Evolutionary conservation across 2,113 vertebrate species (phyloP).

Genomic region (Ornithorhynchus anatinus): DNA sequence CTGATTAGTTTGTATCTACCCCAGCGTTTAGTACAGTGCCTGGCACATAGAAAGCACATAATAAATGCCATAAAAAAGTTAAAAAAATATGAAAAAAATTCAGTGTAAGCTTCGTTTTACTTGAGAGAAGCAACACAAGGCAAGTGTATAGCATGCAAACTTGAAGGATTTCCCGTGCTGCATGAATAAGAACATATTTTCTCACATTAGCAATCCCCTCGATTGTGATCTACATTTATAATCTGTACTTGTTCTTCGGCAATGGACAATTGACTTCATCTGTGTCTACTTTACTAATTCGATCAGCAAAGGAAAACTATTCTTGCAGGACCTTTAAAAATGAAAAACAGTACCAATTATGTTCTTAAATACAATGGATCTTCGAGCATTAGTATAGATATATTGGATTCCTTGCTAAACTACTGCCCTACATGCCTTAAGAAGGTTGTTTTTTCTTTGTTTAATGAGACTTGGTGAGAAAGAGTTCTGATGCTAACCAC

Average conservation of each 20-base stretch:
- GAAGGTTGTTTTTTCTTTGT: too few relatives aligned
- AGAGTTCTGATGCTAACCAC: too few relatives aligned
- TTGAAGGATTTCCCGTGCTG: constrained; percentile 14
- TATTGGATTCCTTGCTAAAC: too few relatives aligned
- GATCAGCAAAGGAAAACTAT: constrained; percentile 48
- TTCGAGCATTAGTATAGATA: not conserved
- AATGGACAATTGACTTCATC: constrained; percentile 43
- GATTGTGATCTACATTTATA: constrained; percentile 56
- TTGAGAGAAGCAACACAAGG: constrained; percentile 9
- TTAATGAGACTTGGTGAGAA: too few relatives aligned
- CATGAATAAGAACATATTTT: constrained; percentile 30
- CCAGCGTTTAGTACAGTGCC: too few relatives aligned
- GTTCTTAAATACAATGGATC: constrained; percentile 47
- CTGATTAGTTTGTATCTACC: too few relatives aligned
- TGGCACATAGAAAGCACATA: too few relatives aligned
- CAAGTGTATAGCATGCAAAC: constrained; percentile 23
- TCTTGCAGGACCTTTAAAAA: constrained; percentile 60
- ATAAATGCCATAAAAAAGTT: too few relatives aligned
- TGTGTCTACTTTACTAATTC: constrained; percentile 63
- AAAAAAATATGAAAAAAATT: too few relatives aligned
- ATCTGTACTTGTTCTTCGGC: constrained; percentile 20
- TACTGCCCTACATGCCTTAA: too few relatives aligned
- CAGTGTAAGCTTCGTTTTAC: constrained; percentile 9
- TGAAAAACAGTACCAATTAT: constrained; percentile 54
- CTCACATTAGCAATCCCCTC: constrained; percentile 39